These are phyloP conservation scores for Glaucidium brasilianum DNA, from an alignment of 2,113 vertebrate species.

Conservation along the genomic window DNA sequence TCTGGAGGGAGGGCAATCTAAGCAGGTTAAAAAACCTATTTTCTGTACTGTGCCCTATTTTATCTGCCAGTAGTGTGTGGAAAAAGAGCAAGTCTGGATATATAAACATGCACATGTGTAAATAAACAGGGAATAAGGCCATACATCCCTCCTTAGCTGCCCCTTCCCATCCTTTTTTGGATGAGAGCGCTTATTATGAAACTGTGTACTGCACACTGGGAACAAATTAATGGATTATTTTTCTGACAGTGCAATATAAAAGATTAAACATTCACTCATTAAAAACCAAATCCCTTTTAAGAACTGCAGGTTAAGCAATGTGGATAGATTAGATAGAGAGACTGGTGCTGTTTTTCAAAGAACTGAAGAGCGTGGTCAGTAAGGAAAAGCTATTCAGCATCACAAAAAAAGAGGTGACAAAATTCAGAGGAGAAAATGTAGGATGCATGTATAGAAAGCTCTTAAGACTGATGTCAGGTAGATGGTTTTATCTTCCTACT, in stretches of 20 bases:
- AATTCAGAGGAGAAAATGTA: background rate
- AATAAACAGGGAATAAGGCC: background rate
- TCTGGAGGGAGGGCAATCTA: background rate
- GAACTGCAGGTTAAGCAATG: background rate
- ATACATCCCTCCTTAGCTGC: background rate
- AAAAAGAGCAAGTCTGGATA: background rate
- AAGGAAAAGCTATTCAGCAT: background rate
- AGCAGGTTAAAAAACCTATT: background rate
- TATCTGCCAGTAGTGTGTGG: background rate
- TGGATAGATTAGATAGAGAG: background rate
- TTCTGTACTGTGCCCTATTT: background rate
- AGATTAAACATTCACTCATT: background rate
- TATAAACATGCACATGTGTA: background rate
- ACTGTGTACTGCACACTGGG: background rate
- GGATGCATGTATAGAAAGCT: background rate
- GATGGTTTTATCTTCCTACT: background rate
- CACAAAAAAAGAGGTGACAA: background rate
- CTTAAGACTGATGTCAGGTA: background rate
- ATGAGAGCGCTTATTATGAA: background rate
- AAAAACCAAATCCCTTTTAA: background rate
- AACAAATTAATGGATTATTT: slow-evolving; percentile 1
- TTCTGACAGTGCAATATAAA: background rate
- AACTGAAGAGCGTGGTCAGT: background rate
- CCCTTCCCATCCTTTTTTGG: background rate
- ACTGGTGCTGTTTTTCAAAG: background rate